These are phyloP conservation scores for Xenopus borealis DNA, from an alignment of 2,113 vertebrate species.

Conservation along the genomic window DNA sequence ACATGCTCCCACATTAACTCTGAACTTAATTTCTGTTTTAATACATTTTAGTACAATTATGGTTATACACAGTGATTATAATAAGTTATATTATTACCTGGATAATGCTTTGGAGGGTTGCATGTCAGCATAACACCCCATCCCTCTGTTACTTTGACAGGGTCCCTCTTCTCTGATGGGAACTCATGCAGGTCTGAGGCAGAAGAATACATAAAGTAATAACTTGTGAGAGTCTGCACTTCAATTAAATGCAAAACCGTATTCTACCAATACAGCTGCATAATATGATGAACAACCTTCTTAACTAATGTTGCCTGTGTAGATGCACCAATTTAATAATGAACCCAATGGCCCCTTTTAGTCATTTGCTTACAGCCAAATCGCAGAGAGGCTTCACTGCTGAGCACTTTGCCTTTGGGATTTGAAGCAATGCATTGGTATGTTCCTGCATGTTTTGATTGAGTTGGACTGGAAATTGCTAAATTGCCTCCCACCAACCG, in stretches of 20 bases:
- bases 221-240: not conserved
- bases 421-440: constrained; percentile 94
- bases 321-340: no score
- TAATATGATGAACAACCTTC: no score
- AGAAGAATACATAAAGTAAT: constrained; percentile 2
- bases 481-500: constrained; percentile 85
- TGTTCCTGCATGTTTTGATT: constrained; percentile 77
- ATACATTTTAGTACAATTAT: no score
- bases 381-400: constrained; percentile 83
- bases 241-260: no score
- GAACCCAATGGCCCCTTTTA: no score
- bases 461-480: constrained; percentile 80
- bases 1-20: no score
- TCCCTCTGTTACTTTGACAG: constrained; percentile 81
- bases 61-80: no score
- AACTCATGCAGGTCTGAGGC: constrained; percentile 88
- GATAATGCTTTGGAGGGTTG: constrained; percentile 89
- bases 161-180: constrained; percentile 81
- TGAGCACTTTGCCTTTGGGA: constrained; percentile 84
- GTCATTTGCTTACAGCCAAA: constrained; percentile 86
- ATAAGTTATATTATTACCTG: constrained; percentile 69
- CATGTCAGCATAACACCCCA: constrained; percentile 83
- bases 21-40: no score
- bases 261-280: no score
- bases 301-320: no score